Percentiles rank a stretch among this genome's conserved stretches.
These are phyloP conservation scores for Corythucha ciliata DNA, from an alignment of 2,888 invertebrate genomes.

Conservation along the genomic window DNA sequence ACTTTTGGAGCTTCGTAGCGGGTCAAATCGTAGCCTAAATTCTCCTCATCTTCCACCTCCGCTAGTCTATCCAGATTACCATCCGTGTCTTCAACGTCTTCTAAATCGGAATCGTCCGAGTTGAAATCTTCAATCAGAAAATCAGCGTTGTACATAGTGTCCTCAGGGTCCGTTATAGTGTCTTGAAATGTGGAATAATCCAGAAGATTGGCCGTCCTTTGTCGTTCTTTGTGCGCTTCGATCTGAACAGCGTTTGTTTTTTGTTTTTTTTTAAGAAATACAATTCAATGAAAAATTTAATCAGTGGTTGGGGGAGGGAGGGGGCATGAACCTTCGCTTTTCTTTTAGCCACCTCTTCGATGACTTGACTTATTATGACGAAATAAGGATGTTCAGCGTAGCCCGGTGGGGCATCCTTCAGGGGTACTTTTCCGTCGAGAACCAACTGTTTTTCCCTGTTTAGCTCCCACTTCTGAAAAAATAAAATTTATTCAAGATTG, in stretches of 20 bases:
- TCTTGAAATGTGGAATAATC: conserved; percentile 18
- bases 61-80: background rate
- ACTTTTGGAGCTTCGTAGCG: conserved; percentile 54
- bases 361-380: conserved; percentile 36
- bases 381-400: conserved; percentile 58
- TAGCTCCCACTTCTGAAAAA: conserved; percentile 39
- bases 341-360: conserved; percentile 16
- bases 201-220: conserved; percentile 16
- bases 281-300: background rate
- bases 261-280: background rate
- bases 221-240: conserved; percentile 17
- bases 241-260: conserved; percentile 16
- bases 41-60: background rate
- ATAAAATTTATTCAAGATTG: background rate
- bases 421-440: conserved; percentile 55
- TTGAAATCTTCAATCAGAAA: conserved; percentile 15
- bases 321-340: conserved; percentile 19
- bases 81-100: background rate
- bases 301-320: background rate
- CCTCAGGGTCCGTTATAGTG: conserved; percentile 14
- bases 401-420: conserved; percentile 56
- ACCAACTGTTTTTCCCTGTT: conserved; percentile 59
- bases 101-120: conserved; percentile 1
- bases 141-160: conserved; percentile 8
- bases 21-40: background rate